Evolutionary conservation across 1,140 invertebrate genomes (phyloP), one percentile per base, ranked within the genome.

Genomic region (Drosophila nasuta): DNA sequence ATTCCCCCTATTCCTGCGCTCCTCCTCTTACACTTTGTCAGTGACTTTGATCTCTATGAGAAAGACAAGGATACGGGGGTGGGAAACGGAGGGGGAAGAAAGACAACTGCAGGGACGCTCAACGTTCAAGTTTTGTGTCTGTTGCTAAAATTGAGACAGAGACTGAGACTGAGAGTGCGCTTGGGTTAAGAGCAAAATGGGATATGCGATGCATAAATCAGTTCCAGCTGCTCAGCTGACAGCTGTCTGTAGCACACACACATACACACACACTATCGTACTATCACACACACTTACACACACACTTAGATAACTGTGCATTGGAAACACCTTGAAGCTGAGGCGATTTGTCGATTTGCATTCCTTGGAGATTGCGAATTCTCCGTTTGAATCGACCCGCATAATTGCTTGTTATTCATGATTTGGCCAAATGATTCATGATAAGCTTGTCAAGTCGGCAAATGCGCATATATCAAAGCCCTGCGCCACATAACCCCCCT

Each of bases 321-420:
- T 43, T 5, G 20, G 20, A 45, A 8, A 30, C 45, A 51, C 30
- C 48, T 51, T 13, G 41, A 4, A 15, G n/a, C 43, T 38, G 33
- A 51, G 41, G 41, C 62, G 49, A 64, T 72, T 57, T 65, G 63
- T 59, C 54, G 56, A 73, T 74, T 74, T 60, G 71, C 48, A 74
- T 68, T 62, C 41, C 66, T 70, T 58, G n/a, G 28, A 57, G 52
- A 57, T 25, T 46, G 25, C 4, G n/a, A 17, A 20, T 10, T 5
- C 43, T 56, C 30, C 45, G 52, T 43, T 45, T 11, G 48, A 38
- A 58, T 68, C 10, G 52, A 67, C 82, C 82, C 83, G 82, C 79
- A 86, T 86, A 88, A 88, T 88, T 86, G 79, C 75, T 79, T 82
- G 79, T 71, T 82, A 88, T 86, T 79, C 86, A 88, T 86, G 82